Evolutionary conservation across 2,113 vertebrate species (phyloP).

Genomic region (Psettodes erumei): DNA sequence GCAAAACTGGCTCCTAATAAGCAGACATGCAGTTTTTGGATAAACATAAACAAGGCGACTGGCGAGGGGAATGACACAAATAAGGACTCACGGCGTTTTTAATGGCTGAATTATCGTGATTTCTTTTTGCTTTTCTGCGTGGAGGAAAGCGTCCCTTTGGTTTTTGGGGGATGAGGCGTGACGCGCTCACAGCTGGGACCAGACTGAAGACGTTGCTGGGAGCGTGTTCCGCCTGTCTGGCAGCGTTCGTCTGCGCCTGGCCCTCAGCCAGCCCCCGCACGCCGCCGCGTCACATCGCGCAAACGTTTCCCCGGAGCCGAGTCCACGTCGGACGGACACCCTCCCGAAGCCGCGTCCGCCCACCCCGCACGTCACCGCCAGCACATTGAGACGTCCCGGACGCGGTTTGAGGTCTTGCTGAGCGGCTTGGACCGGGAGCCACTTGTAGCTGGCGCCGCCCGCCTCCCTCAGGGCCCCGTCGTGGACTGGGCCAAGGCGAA

Average conservation of each 20-base stretch:
- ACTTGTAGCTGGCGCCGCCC: conserved; percentile 62
- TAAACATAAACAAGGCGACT: conserved; percentile 65
- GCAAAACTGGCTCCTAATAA: conserved; percentile 60
- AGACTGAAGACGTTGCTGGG: conserved; percentile 73
- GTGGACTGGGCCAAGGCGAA: conserved; percentile 51
- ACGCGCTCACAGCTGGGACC: conserved; percentile 76
- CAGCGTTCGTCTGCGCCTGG: conserved; percentile 70
- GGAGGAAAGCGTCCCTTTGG: conserved; percentile 65
- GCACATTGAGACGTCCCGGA: conserved; percentile 38
- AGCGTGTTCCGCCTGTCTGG: conserved; percentile 76
- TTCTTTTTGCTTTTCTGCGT: conserved; percentile 63
- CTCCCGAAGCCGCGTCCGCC: conserved; percentile 59
- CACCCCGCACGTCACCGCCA: no score
- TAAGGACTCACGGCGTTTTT: conserved; percentile 61
- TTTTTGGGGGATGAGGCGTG: conserved; percentile 72
- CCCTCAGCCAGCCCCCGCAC: conserved; percentile 63
- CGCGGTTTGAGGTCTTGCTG: conserved; percentile 26
- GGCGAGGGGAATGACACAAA: conserved; percentile 54
- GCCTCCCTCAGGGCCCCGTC: conserved; percentile 54
- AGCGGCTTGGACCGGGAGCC: conserved; percentile 61
- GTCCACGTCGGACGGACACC: conserved; percentile 59
- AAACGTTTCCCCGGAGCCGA: conserved; percentile 62
- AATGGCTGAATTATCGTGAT: conserved; percentile 71
- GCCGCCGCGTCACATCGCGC: conserved; percentile 72
- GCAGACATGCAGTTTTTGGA: conserved; percentile 48